Evolutionary conservation across 2,113 vertebrate genomes (phyloP).

Genomic region (Brachypteracias leptosomus): DNA sequence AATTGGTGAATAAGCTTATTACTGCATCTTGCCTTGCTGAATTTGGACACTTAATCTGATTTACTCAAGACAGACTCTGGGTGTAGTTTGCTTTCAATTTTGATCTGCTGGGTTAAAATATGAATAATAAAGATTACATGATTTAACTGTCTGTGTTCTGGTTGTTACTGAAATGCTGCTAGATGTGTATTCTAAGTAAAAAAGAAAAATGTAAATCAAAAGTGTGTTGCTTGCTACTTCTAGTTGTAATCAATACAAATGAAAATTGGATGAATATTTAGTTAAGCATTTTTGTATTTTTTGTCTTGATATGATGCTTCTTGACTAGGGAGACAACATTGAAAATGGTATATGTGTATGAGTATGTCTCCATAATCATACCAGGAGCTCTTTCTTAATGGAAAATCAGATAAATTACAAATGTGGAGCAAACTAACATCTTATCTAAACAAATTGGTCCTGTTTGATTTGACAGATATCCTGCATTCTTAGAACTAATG

Average conservation of each 20-base stretch:
- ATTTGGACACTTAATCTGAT: not conserved
- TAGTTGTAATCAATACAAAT: not conserved
- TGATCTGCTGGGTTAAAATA: not conserved
- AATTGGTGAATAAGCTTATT: not conserved
- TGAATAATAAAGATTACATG: not conserved
- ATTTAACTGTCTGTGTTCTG: not conserved
- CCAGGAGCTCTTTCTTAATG: not conserved
- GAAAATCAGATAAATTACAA: not conserved
- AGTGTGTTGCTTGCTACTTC: not conserved
- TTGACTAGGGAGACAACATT: not conserved
- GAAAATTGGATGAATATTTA: not conserved
- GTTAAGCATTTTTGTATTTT: not conserved
- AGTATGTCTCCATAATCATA: not conserved
- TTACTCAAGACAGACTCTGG: not conserved
- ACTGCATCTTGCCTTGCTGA: not conserved
- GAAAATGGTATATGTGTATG: not conserved
- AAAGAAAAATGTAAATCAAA: not conserved
- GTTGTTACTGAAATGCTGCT: not conserved
- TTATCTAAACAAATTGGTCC: not conserved
- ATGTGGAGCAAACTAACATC: not conserved
- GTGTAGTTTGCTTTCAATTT: not conserved
- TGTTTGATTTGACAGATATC: not conserved
- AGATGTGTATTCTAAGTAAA: not conserved
- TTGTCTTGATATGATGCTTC: not conserved
- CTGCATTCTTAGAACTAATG: not conserved